Base-by-base conservation (phyloP, 2,888 invertebrate genomes). In the Achlya flavicornis region DNA sequence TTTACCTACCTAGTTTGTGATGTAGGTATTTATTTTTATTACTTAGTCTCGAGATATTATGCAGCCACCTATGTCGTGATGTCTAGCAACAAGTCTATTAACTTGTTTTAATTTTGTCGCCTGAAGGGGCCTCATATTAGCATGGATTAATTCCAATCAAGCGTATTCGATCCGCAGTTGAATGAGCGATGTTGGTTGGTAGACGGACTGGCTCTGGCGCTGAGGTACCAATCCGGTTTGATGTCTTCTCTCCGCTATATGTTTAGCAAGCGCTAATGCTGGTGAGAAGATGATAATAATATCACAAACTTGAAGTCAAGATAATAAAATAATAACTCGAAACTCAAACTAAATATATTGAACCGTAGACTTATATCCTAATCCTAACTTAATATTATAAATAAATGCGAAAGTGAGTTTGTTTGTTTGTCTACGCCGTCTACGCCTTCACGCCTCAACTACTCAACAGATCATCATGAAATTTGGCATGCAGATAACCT, bases 121-220 rank as follows among this genome's bases (percentile, higher is more conserved):
- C 86, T 86, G 83, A 71, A 77, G 80, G 85, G 87, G 88, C 88
- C 87, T 78, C 87, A 84, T 85, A 87, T 88, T 87, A 86, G 84
- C 85, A 87, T 88, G 86, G 84, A 87, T 87, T 86, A 83, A 87
- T 87, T 85, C 81, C 78, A 86, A 87, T 87, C 82, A 83, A 86
- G 82, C 66, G 78, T 80, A 77, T 85, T 83, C 80, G 78, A 78
- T 76, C 70, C 81, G 79, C 75, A 70, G 76, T 74, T 76, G 77
- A 78, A 78, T 80, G 74, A 78, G 75, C 69, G 72, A 69, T 65
- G 73, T 70, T 64, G 72, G 66, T 64, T 61, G 62, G 69, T 63
- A 62, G 67, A 67, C 59, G 66, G 4, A 35, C 35, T 26, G 38
- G 10, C 38, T 41, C 41, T 12, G 65, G 61, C 71, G 69, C 64